Base-by-base conservation (phyloP, 2,888 invertebrate genomes). In the Drosophila picticornis region DNA sequence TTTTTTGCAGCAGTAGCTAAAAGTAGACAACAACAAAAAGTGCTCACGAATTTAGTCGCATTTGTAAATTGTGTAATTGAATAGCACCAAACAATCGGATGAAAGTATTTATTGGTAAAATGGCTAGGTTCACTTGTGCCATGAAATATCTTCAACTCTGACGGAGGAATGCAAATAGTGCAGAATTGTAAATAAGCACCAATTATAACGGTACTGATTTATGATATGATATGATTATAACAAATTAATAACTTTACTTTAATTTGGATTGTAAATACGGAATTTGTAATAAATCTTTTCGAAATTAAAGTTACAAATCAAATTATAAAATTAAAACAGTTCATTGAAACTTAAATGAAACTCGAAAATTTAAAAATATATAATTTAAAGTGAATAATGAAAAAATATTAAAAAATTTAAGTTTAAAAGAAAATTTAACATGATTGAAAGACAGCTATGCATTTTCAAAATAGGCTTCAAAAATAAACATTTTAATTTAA, bases 21-120 rank as follows among this genome's bases (percentile, higher is more conserved):
- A 60, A 36, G 52, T 52, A 56, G 29, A 55, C 25, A 46, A 25
- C 16, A 46, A 46, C 43, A 36, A 55, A 36, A 80, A 50, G 57
- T 46, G 51, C 51, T 55, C 40, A 48, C 36, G 43, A 63, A 51
- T 56, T 58, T 61, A 61, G 57, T 56, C 43, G 27, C 29, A 70
- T 60, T 51, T 74, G 55, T 69, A 55, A 19, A 62, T 56, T 68
- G 58, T 29, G 58, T 68, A 81, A 77, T 72, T 74, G 74, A 77
- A 80, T 55, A 57, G 63, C 67, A 40, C 16, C 19, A 55, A 52
- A 63, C 58, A 57, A 36, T 52, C 11, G n/a, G 4, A 19, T 19
- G 31, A 29, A 38, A 53, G 50, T 53, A 59, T 61, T 75, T 74
- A 60, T 62, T 62, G 40, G 32, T 4, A 40, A 62, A 53, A 29